Evolutionary conservation across 1,140 invertebrate species (phyloP), one percentile per base, ranked within the genome.

Genomic region (Aphelenchoides avenae): DNA sequence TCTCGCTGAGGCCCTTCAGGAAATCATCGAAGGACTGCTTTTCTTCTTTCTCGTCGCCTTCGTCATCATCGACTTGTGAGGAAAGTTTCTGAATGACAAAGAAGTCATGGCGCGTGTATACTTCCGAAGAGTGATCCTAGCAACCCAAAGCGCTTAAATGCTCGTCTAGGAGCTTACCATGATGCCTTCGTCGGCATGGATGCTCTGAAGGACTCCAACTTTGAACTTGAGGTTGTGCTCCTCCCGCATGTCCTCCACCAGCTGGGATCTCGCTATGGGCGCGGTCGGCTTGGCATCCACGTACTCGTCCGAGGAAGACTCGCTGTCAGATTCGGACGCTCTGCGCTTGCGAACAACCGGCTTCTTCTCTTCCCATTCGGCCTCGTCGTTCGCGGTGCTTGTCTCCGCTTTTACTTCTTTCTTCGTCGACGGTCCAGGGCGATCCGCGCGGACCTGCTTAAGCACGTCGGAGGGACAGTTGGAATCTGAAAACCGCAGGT

Each of bases 391-490:
- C 44, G 18, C n/a, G n/a, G n/a, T n/a, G n/a, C n/a, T n/a, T n/a
- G n/a, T n/a, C 27, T 59, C 48, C n/a, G 26, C 46, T 20, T 62
- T 60, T 5, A 7, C 15, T 13, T 60, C 22, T n/a, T 24, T 15
- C 20, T 18, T 24, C 42, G 49, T 22, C 52, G 51, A 27, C 13
- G 15, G n/a, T 15, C 15, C 11, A 9, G 9, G 9, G 5, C 29
- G 13, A 18, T 56, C 34, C n/a, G n/a, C n/a, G 13, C 57, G 48
- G 15, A 69, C 40, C 36, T 75, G 61, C 44, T 58, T 64, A 20
- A 75, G 66, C 7, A 75, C 53, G 42, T 77, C 72, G 1, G 72
- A 75, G 1, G 72, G 72, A 51, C 77, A 76, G 29, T 75, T 75
- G 0, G 68, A 52, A 44, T 76, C 70, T 73, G 49, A 68, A 73